Conservation (phyloP, 2,797 vertebrate genomes). For the Hybognathus amarus region DNA sequence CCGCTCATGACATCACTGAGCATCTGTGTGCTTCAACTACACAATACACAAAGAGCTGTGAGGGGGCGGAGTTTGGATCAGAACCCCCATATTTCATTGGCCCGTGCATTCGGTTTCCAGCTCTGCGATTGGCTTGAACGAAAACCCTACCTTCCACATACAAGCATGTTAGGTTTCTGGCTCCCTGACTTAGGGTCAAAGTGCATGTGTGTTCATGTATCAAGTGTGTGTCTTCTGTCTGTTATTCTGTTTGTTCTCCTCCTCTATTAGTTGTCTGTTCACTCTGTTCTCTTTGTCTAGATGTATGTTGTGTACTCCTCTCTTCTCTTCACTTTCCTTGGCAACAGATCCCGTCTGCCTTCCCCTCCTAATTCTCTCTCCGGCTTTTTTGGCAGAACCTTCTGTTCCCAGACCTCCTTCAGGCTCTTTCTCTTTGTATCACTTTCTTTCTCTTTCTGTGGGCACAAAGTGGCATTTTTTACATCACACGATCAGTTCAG, state of each 20-base stretch:
- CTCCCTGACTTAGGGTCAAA: conserved; percentile 18
- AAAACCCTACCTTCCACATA: not conserved
- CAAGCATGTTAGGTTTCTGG: conserved; percentile 18
- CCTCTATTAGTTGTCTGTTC: conserved; percentile 57
- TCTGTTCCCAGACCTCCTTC: conserved; percentile 58
- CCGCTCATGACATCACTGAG: conserved; percentile 35
- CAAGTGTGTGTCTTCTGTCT: conserved; percentile 21
- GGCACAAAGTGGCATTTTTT: conserved; percentile 65
- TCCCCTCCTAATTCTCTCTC: conserved; percentile 44
- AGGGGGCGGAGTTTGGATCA: not conserved
- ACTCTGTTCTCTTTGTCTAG: conserved; percentile 44
- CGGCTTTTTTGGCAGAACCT: conserved; percentile 49
- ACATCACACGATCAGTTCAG: conserved; percentile 69
- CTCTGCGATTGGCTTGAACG: conserved; percentile 17
- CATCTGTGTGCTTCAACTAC: conserved; percentile 32
- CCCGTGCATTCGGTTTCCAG: not conserved
- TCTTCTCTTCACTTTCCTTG: conserved; percentile 60
- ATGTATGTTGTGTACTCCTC: conserved; percentile 44
- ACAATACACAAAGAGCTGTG: conserved; percentile 33
- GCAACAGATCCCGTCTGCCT: conserved; percentile 52
- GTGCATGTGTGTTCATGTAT: conserved; percentile 48
- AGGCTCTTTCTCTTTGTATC: conserved; percentile 54
- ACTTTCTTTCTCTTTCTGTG: conserved; percentile 65
- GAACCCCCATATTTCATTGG: not conserved
- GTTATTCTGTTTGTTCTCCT: conserved; percentile 37